Evolutionary conservation across 2,797 vertebrate species (phyloP), one percentile per base, ranked within the genome.

Genomic region (Notolabrus celidotus): DNA sequence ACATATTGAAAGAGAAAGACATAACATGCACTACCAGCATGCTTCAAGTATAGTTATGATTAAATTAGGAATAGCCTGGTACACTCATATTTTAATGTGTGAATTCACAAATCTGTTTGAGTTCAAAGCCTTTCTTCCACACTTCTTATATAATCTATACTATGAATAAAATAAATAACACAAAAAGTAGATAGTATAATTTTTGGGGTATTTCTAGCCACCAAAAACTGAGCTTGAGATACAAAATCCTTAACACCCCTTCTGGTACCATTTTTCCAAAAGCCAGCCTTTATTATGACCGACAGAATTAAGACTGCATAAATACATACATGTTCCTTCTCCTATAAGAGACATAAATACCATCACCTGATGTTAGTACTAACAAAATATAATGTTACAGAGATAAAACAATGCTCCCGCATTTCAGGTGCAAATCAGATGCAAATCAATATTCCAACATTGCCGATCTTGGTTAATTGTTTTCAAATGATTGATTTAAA

Each of bases 251-350:
- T n/a, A n/a, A 49, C 16, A n/a, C 27, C 27, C 55, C 27, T 36
- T 20, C 54, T 7, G 29, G n/a, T 22, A 7, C 0, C 2, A 20
- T 11, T 10, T 43, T 25, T 12, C 27, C 10, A 42, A 59, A 63
- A 56, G n/a, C 9, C n/a, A 52, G 31, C 23, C 27, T 73, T 73
- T 71, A 67, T 56, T 65, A 20, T 25, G 22, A 68, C 20, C 0
- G 2, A 71, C 47, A 38, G 25, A 15, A 65, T 43, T 22, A 54
- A 25, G 14, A 86, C 53, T 11, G 23, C 20, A 57, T 41, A 58
- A 70, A 66, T 51, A 74, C 43, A 73, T 16, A 54, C 56, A 33
- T 36, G 25, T 19, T 69, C 19, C 31, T 59, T 67, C 25, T 38
- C 10, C 50, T 56, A 55, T 11, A 38, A 25, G 14, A 15, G 17